Base-by-base conservation (phyloP, 2,113 vertebrate species). In the Labrus mixtus region DNA sequence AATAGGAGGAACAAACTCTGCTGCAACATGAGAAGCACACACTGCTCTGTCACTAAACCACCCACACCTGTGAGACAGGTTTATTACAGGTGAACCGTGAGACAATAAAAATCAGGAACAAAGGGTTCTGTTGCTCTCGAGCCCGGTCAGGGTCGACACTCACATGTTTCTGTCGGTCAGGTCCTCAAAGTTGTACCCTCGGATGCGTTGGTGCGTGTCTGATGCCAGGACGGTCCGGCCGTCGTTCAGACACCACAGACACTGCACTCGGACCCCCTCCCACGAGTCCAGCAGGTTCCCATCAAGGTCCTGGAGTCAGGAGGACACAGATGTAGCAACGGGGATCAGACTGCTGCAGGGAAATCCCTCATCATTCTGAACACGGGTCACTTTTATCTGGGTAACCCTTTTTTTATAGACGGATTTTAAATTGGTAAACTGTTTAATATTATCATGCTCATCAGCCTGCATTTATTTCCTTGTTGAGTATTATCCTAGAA, bases 81-180 rank as follows among this genome's bases (percentile, higher is more conserved):
- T 1, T 16, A 25, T 2, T 25, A 25, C 25, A 25, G 25, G 25
- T 25, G 25, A 1, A 25, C 25, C 3, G 25, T 25, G 25, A 25
- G 25, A 4, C 46, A 17, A 19, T n/a, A 7, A 19, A 17, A 8
- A 48, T 2, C 46, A 48, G 6, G 46, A 19, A 48, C 46, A 48
- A 5, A 46, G 3, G 15, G 45, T 15, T 16, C 13, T 16, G 13
- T 16, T 3, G 13, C 3, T 17, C 45, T n/a, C n/a, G n/a, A n/a
- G n/a, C n/a, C 15, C 15, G 13, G 45, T 39, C 37, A 39, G 6
- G 25, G 25, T n/a, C 3, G 51, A 51, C 41, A 76, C 93, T 29
- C 95, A 99, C 98, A 99, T 98, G 95, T 99, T 99, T 93, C 98
- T 96, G 95, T 99, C 98, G 25, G 98, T 99, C 87, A 99, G 97